Conservation (phyloP, 2,797 vertebrate species). For the Syngnathus acus region DNA sequence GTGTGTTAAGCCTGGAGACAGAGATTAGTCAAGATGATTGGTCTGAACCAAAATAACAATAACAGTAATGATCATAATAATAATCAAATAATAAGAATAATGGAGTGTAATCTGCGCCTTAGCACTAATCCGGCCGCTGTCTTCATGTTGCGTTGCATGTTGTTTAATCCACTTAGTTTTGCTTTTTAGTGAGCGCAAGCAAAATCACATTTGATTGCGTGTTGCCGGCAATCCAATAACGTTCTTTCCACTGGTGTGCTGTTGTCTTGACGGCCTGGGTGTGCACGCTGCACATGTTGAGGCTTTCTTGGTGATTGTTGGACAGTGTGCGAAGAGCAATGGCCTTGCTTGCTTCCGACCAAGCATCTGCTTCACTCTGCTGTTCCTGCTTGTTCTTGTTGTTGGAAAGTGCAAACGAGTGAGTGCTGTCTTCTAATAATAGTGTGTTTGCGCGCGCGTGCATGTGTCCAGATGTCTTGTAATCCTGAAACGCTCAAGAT, state of each 20-base stretch:
- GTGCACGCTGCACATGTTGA: no score
- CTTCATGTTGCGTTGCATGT: conserved; percentile 43
- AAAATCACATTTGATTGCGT: conserved; percentile 74
- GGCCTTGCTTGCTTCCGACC: no score
- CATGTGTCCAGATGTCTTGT: conserved; percentile 66
- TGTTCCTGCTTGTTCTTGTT: background rate
- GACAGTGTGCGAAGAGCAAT: no score
- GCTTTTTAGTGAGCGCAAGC: conserved; percentile 46
- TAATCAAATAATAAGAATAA: conserved; percentile 54
- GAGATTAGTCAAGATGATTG: background rate
- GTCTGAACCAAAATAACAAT: conserved; percentile 7
- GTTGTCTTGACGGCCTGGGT: no score
- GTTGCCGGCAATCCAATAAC: background rate
- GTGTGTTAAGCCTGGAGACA: conserved; percentile 35
- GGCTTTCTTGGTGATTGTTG: no score
- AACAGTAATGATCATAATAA: conserved; percentile 47
- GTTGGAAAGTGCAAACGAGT: background rate
- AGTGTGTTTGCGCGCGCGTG: background rate
- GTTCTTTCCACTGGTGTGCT: background rate
- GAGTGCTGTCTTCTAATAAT: background rate
- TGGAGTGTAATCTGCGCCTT: conserved; percentile 69
- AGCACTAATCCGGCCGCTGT: conserved; percentile 70
- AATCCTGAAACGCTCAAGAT: conserved; percentile 48
- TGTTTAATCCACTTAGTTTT: conserved; percentile 58
- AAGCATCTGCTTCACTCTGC: no score